Evolutionary conservation across 92 coral and sea anemone genomes (phyloP).

Genomic region (Meandrina meandrites): DNA sequence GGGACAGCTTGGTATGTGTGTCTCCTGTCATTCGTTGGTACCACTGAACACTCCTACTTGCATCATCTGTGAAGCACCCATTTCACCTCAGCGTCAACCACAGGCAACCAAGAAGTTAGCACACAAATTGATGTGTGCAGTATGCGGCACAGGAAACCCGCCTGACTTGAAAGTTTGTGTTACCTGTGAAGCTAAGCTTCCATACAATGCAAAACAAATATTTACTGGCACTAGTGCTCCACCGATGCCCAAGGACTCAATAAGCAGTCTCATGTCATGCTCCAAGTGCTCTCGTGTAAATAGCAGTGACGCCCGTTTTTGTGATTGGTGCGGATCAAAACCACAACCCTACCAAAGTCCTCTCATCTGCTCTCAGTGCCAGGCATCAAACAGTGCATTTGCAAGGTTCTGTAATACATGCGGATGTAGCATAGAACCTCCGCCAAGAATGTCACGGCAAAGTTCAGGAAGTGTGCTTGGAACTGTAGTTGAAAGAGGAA

Average conservation of each 20-base stretch:
- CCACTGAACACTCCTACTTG: constrained; percentile 92
- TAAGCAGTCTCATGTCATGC: constrained; percentile 85
- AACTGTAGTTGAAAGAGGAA: constrained; percentile 87
- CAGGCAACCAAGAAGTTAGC: constrained; percentile 81
- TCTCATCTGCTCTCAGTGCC: constrained; percentile 78
- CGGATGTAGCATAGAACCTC: constrained; percentile 90
- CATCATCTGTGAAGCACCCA: constrained; percentile 91
- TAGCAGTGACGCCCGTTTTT: constrained; percentile 94
- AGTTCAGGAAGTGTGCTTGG: constrained; percentile 82
- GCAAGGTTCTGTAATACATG: constrained; percentile 89
- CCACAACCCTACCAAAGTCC: constrained; percentile 78
- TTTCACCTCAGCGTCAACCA: constrained; percentile 95
- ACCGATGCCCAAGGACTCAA: constrained; percentile 84
- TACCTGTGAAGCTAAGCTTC: constrained; percentile 87
- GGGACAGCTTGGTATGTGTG: constrained; percentile 94
- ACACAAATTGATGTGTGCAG: constrained; percentile 82
- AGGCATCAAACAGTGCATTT: constrained; percentile 84
- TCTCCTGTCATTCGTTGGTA: constrained; percentile 95
- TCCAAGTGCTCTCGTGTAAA: constrained; percentile 94
- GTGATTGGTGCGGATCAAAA: constrained; percentile 99
- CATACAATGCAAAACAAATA: constrained; percentile 86
- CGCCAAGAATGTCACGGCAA: constrained; percentile 85
- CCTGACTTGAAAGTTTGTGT: constrained; percentile 87
- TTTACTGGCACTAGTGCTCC: constrained; percentile 86
- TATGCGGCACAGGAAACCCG: constrained; percentile 96